Conservation (phyloP, 2,113 vertebrate species). For the Axis porcinus region DNA sequence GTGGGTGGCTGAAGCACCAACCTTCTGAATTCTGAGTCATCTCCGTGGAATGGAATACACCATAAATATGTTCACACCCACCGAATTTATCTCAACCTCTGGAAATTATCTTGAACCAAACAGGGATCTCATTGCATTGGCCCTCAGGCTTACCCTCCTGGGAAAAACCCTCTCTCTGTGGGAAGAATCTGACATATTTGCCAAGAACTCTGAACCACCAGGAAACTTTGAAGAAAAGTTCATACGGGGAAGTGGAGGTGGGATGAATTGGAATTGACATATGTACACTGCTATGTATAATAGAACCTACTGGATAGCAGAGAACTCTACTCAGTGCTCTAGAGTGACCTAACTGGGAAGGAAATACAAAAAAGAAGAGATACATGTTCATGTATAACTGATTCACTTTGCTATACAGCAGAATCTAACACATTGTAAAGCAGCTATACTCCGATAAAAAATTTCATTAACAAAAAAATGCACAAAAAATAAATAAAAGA, state of each 20-base stretch:
- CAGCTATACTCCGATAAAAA: neutral
- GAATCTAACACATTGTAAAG: neutral
- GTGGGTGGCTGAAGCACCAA: slow-evolving; percentile 32
- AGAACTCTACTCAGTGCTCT: neutral
- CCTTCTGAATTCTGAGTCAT: slow-evolving; percentile 52
- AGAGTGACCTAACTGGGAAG: neutral
- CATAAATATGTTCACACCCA: neutral
- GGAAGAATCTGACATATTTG: neutral
- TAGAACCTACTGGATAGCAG: neutral
- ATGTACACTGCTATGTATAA: neutral
- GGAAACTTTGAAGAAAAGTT: neutral
- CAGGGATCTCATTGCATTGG: neutral
- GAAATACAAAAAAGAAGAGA: neutral
- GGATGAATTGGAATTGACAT: neutral
- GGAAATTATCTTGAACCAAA: slow-evolving; percentile 17
- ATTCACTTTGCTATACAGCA: neutral
- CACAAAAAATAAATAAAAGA: neutral
- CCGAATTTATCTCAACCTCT: neutral
- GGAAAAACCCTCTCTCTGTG: neutral
- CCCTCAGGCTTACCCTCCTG: neutral
- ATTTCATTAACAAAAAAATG: neutral
- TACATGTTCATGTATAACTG: neutral
- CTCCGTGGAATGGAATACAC: neutral
- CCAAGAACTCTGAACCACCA: neutral
- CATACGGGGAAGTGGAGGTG: neutral